These are phyloP conservation scores for Ceratosolen fusciceps DNA, from an alignment of 1,140 invertebrate species.

Conservation along the genomic window DNA sequence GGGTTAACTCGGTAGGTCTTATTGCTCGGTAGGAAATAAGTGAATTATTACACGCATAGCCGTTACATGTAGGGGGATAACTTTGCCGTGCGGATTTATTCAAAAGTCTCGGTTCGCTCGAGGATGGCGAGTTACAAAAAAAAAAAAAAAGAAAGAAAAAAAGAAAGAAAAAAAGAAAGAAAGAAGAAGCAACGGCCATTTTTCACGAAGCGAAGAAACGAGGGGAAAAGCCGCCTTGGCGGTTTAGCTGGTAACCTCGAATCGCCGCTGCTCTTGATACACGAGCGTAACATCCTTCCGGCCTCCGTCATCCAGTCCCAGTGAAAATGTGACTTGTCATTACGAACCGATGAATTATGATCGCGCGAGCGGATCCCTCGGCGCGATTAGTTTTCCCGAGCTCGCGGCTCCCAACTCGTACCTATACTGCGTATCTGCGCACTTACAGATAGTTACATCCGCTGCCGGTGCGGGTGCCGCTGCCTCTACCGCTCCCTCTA, in stretches of 20 bases:
- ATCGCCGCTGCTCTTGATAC: neutral
- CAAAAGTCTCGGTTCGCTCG: neutral
- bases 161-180: too few relatives aligned
- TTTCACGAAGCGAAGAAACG: neutral
- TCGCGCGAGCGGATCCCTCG: conserved; percentile 27
- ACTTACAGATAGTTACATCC: too few relatives aligned
- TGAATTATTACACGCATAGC: too few relatives aligned
- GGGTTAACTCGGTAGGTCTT: too few relatives aligned
- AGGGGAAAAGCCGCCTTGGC: neutral
- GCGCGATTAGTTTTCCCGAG: conserved; percentile 39
- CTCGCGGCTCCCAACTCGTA: neutral
- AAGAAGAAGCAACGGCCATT: neutral
- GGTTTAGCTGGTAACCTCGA: conserved; percentile 4
- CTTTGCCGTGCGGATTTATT: too few relatives aligned
- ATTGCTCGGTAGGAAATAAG: too few relatives aligned
- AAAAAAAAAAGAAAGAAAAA: too few relatives aligned
- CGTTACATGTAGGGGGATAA: too few relatives aligned
- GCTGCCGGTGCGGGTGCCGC: too few relatives aligned
- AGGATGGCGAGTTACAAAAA: too few relatives aligned
- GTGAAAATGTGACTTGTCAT: conserved; percentile 35
- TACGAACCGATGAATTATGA: conserved; percentile 36
- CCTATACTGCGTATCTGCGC: neutral
- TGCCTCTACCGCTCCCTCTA: too few relatives aligned
- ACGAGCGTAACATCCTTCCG: conserved; percentile 7
- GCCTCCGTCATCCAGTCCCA: neutral